Evolutionary conservation across 2,888 invertebrate species (phyloP), one percentile per base, ranked within the genome.

Genomic region (Tachina fera): DNA sequence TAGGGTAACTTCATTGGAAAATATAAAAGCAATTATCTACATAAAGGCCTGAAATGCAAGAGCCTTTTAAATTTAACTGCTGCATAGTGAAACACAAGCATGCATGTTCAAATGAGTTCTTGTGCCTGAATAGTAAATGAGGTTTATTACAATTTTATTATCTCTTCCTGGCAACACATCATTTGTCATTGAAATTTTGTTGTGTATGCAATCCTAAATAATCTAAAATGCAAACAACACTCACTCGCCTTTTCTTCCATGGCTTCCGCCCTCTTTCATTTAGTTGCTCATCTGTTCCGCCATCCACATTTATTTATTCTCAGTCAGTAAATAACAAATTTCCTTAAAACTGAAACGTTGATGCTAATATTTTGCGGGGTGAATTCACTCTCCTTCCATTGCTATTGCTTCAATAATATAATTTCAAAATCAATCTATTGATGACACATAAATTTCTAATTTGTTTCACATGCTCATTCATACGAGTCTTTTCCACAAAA

Each of bases 141-240:
- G 83, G 83, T 86, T 83, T 83, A 86, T 86, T 80, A 83, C 86
- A 86, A 80, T 86, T 83, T 86, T 80, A 86, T 86, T 83, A 86
- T 86, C 83, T 83, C 83, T 56, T 80, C 83, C 83, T 80, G 83
- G 74, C 86, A 86, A 86, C 83, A 86, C 83, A 86, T 86, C 83
- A 83, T 86, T 83, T 86, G 71, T 86, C 86, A 82, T 80, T 76
- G 71, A 86, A 83, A 61, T 68, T 79, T 31, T 1, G 5, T 31
- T 86, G 79, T 86, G 49, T 72, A 76, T 83, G 72, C 86, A 86
- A 86, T 83, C 72, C 61, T 19, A 76, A 82, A 83, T 83, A 77
- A 86, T 80, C 86, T 86, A 56, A 67, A 86, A 76, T 78, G 78
- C 75, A 83, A 78, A 75, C 81, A 84, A 65, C 72, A 72, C 72